Evolutionary conservation across 2,888 invertebrate species (phyloP), one percentile per base, ranked within the genome.

Genomic region (Deladenus siricidicola): DNA sequence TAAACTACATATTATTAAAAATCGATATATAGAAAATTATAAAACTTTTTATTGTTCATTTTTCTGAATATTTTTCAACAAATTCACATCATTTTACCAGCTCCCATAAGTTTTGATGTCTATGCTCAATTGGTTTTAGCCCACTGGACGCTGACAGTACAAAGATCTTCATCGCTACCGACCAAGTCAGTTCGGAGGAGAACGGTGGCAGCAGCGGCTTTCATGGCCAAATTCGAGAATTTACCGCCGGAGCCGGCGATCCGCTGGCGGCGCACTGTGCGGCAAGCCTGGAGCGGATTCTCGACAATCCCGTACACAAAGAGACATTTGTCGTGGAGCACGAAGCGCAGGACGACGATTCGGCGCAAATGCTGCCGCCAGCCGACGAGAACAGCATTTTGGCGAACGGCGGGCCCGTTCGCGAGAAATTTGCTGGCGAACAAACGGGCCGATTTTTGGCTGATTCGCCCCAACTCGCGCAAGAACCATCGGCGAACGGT

Each of bases 171-270:
- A 34, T 34, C 14, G 39, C 39, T 14, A 34, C 8, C 14, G 39
- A 34, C 14, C 39, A 34, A 34, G 6, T 34, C 39, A 34, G 8
- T 10, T 34, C 39, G 14, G 34, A 53, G 42, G 34, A 53, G 8
- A 34, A 28, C n/a, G 21, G 23, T 10, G 23, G 29, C 1, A 39
- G 26, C 6, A 26, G 21, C 19, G 53, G 39, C 3, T 53, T 53
- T 34, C 53, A 53, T 34, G 53, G 53, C 1, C 53, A 34, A 2
- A 23, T 53, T n/a, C 29, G 53, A 34, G 53, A 53, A 39, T 53
- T 53, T 34, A 53, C 53, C 10, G 53, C 53, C n/a, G 53, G 39
- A 4, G 42, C 53, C 17, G 53, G 53, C 39, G 39, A 53, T 39
- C 53, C 53, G 17, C 21, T 53, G n/a, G 39, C 29, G 4, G 19